Base-by-base conservation (phyloP, 2,113 vertebrate genomes). In the Procapra przewalskii region DNA sequence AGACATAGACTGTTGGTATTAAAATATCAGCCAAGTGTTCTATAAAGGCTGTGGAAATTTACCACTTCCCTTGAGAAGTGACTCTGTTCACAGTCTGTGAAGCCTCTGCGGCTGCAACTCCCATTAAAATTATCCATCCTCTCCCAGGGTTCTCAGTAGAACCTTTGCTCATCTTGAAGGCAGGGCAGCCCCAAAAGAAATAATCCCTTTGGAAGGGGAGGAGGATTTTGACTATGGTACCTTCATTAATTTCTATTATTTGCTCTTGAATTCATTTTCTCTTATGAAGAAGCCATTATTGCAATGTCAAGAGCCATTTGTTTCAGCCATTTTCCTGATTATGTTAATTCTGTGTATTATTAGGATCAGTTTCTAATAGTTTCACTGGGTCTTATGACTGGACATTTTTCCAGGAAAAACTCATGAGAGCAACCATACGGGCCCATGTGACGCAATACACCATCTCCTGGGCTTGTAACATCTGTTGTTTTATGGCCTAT, bases 11-110 rank as follows among this genome's bases (percentile, higher is more conserved):
- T 43, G 16, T 97, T 75, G 55, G 40, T 89, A 50, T 48, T 95
- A 84, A 98, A 98, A 98, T 97, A 97, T 84, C 87, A 96, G 40
- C 81, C 57, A 88, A 90, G 64, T 59, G 59, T 95, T 45, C 29
- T 96, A 23, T 55, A 43, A n/a, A 40, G 90, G 17, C 31, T 96
- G 54, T 81, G 91, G 96, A 93, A 97, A 97, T 92, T 25, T 96
- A 77, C 33, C 67, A 33, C 29, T 85, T 95, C 59, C 50, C 79
- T 67, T 92, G 62, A 80, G 90, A 45, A 93, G 10, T 50, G 21
- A 6, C 57, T 52, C n/a, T 1, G 2, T 3, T 85, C 45, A 33
- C 29, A 57, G 79, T 9, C 11, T 0, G 13, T 79, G 55, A 71
- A 80, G 48, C 0, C 67, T 93, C 60, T 84, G 60, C 92, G 59